phyloP scores from a whole-genome alignment of 2,797 vertebrate species.

The Brachyrhaphis roseni region DNA sequence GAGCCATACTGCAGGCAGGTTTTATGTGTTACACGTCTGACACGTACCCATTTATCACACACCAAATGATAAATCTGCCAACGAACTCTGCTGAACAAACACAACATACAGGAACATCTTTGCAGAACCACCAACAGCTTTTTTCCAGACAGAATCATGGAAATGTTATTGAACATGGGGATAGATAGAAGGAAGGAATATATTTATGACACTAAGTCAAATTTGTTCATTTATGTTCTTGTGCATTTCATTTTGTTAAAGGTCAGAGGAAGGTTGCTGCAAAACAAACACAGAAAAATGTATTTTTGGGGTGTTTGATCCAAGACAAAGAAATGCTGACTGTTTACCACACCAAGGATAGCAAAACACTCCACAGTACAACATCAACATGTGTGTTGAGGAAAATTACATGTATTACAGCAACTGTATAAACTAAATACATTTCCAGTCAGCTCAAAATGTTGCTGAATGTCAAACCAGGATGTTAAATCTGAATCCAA shows the following conservation, averaged over 20 bases:
- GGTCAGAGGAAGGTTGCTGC: background rate
- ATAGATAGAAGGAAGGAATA: background rate
- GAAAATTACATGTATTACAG: background rate
- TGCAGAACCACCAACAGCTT: background rate
- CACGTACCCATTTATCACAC: slow-evolving; percentile 10
- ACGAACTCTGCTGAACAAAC: slow-evolving; percentile 3
- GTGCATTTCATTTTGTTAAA: background rate
- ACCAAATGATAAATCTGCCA: slow-evolving; percentile 19
- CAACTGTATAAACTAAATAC: background rate
- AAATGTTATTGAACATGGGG: background rate
- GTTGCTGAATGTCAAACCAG: background rate
- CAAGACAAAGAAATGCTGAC: background rate
- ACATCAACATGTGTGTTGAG: background rate
- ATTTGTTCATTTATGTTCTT: background rate
- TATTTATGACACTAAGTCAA: background rate
- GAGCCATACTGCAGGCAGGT: slow-evolving; percentile 28
- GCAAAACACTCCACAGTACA: background rate
- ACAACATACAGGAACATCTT: background rate
- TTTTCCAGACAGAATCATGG: background rate
- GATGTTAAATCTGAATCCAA: background rate
- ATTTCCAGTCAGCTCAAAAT: background rate
- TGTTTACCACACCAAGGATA: background rate
- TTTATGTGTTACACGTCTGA: slow-evolving; percentile 2
- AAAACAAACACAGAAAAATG: background rate
- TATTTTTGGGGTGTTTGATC: background rate